Percentiles rank a stretch among this genome's conserved stretches.
Conservation (phyloP, 2,888 invertebrate species). For the Heteropelma amictum region DNA sequence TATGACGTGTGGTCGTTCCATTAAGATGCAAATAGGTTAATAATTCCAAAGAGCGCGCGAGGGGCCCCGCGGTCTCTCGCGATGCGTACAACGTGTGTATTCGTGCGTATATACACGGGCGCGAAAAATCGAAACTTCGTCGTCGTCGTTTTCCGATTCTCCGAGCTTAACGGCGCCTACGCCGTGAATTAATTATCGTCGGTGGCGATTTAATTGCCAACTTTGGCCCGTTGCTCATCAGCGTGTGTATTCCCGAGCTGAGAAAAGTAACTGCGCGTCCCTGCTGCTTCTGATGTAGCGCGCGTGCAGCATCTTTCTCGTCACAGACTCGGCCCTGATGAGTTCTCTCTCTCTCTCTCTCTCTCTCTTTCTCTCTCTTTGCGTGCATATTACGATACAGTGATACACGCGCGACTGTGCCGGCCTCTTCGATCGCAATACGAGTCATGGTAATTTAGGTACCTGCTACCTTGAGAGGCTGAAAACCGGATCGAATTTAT, state of each 20-base stretch:
- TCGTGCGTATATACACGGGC: too few relatives aligned
- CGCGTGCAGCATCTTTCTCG: constrained; percentile 35
- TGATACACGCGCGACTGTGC: constrained; percentile 16
- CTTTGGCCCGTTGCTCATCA: constrained; percentile 55
- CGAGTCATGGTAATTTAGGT: constrained; percentile 45
- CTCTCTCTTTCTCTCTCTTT: background rate
- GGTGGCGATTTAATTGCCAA: constrained; percentile 74
- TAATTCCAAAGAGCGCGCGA: constrained; percentile 69
- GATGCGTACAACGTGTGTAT: too few relatives aligned
- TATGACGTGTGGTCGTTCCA: constrained; percentile 73
- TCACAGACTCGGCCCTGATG: constrained; percentile 42
- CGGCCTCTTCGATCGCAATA: constrained; percentile 29
- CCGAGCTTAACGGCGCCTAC: constrained; percentile 70
- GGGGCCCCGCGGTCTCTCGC: constrained; percentile 63
- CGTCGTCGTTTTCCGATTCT: constrained; percentile 69
- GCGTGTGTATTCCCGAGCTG: constrained; percentile 6
- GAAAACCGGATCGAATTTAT: constrained; percentile 49
- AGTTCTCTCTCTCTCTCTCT: constrained; percentile 6
- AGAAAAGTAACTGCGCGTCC: constrained; percentile 14
- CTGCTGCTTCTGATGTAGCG: constrained; percentile 32
- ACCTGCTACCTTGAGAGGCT: constrained; percentile 40
- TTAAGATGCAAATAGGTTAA: constrained; percentile 77
- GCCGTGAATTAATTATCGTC: constrained; percentile 72
- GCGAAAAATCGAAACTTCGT: constrained; percentile 50
- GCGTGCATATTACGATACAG: constrained; percentile 20